Evolutionary conservation across 1,140 invertebrate species (phyloP).

Genomic region (Drosophila sp.): DNA sequence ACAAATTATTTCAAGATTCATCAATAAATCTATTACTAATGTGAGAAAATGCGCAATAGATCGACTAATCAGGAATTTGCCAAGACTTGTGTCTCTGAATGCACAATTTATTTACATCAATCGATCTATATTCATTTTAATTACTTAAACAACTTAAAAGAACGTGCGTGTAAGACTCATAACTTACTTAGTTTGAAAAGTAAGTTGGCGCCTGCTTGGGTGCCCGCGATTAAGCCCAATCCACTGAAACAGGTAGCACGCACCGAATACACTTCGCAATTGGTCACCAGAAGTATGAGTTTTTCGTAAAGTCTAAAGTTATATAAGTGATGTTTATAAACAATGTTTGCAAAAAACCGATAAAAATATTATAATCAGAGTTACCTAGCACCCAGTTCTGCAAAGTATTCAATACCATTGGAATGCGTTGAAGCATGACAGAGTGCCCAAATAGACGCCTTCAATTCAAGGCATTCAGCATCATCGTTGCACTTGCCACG

Average conservation of each 20-base stretch:
- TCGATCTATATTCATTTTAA: not conserved
- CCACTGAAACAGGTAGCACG: conserved; percentile 95
- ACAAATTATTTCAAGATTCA: no score
- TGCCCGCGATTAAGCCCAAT: conserved; percentile 93
- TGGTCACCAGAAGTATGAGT: conserved; percentile 88
- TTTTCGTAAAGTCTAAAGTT: conserved; percentile 76
- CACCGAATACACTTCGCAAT: conserved; percentile 93
- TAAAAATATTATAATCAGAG: not conserved
- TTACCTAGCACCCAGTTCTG: conserved; percentile 84
- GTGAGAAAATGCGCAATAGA: no score
- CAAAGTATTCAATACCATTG: conserved; percentile 90
- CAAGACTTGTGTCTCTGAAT: no score
- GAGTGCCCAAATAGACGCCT: conserved; percentile 95
- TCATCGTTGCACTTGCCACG: conserved; percentile 87
- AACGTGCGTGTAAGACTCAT: not conserved
- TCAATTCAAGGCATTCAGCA: conserved; percentile 90
- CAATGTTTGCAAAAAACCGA: not conserved
- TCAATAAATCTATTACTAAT: no score
- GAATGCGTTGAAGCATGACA: conserved; percentile 92
- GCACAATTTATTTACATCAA: no score
- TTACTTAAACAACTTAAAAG: not conserved
- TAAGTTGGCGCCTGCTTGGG: conserved; percentile 91
- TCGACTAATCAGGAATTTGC: no score
- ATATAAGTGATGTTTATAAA: not conserved
- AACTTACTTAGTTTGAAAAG: conserved; percentile 88